phyloP scores from a whole-genome alignment of 2,888 invertebrate genomes.

The Reticulitermes lucifugus region DNA sequence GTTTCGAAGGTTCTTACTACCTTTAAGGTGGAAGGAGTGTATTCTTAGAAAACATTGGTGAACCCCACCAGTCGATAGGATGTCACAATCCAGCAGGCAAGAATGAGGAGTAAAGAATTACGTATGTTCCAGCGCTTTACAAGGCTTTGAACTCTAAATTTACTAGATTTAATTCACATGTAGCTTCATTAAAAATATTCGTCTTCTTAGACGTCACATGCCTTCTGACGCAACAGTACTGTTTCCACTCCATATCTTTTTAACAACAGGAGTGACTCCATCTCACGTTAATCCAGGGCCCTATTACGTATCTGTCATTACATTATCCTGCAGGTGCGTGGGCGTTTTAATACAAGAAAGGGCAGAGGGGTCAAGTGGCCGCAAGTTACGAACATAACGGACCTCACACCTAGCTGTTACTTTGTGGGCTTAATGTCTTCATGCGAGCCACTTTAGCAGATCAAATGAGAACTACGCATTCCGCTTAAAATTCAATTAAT shows the following conservation, averaged over 20 bases:
- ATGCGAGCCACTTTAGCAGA: not conserved
- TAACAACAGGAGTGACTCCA: not conserved
- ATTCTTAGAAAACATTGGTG: too few species aligned
- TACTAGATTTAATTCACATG: too few species aligned
- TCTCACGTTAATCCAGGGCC: not conserved
- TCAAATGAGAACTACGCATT: not conserved
- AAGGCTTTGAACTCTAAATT: too few species aligned
- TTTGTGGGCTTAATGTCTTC: not conserved
- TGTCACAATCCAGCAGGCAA: too few species aligned
- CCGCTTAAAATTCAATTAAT: not conserved
- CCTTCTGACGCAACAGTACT: not conserved
- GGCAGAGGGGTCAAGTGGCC: not conserved
- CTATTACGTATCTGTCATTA: not conserved
- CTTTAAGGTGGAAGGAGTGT: too few species aligned
- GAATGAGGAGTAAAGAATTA: too few species aligned
- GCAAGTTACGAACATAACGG: not conserved
- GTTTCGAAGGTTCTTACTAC: too few species aligned
- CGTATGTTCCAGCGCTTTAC: too few species aligned
- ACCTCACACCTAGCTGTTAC: not conserved
- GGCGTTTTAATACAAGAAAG: not conserved
- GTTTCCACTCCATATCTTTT: not conserved
- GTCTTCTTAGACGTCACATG: too few species aligned
- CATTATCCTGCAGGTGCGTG: not conserved
- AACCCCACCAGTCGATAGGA: too few species aligned
- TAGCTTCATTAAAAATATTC: too few species aligned